These are phyloP conservation scores for human (Homo sapiens) DNA, from an alignment of 2,113 vertebrate genomes.

Conservation along the genomic window GRCh38 chr5:171704501-171705000, in stretches of 20 bases:
- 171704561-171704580: background rate
- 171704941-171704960: background rate
- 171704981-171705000: background rate
- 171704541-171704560: background rate
- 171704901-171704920: background rate
- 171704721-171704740: background rate
- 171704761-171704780: background rate
- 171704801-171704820: background rate
- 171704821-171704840: background rate
- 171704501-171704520: background rate
- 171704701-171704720: background rate
- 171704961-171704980: background rate
- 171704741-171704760: background rate
- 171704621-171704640: background rate
- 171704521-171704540: background rate
- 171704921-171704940: background rate
- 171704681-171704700: background rate
- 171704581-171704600: background rate
- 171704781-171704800: background rate
- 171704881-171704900: background rate
- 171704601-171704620: background rate
- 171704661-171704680: background rate
- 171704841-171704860: background rate
- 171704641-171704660: background rate
- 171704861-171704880: accelerated